Base-by-base conservation (phyloP, 2,113 vertebrate genomes). In the Pseudolaguvia tuberculata region DNA sequence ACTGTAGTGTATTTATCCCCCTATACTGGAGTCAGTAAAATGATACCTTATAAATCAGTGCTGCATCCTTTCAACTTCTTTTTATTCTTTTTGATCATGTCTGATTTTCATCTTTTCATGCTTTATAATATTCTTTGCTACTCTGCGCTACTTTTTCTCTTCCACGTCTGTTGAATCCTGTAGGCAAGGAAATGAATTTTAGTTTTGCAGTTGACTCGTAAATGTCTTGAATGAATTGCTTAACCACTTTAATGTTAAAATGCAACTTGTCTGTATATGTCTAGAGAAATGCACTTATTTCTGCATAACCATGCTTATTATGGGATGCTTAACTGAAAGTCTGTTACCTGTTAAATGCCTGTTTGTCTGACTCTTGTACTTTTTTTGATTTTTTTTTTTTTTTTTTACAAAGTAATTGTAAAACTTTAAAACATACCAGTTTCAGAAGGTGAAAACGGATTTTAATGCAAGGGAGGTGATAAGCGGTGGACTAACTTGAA, bases 161-260 rank as follows among this genome's bases (percentile, higher is more conserved):
- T 50, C 21, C 48, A n/a, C 42, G 50, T 9, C 14, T 29, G 10
- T 27, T 52, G 27, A 52, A 39, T 73, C 21, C 48, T 63, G 72
- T 4, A 50, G n/a, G 9, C 29, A 45, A 25, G 20, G 52, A 73
- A 11, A 35, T 39, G 14, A 5, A 7, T 10, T n/a, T 20, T 29
- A 5, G n/a, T n/a, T n/a, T n/a, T n/a, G 27, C 39, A 42, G 39
- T 17, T 55, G 20, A 42, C 10, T n/a, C 18, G 10, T 62, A 62
- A 42, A 47, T 25, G 39, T 66, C 23, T 27, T 48, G 23, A 66
- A 47, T 27, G 42, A 66, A 66, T 66, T 66, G 14, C 21, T 66
- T 4, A 23, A 15, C 17, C 2, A 50, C 13, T 42, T 62, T 58
- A 35, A 51, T 8, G 27, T 35, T 4, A 50, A 73, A 18, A 47